These are phyloP conservation scores for Callionymus lyra DNA, from an alignment of 2,113 vertebrate genomes.

Conservation along the genomic window DNA sequence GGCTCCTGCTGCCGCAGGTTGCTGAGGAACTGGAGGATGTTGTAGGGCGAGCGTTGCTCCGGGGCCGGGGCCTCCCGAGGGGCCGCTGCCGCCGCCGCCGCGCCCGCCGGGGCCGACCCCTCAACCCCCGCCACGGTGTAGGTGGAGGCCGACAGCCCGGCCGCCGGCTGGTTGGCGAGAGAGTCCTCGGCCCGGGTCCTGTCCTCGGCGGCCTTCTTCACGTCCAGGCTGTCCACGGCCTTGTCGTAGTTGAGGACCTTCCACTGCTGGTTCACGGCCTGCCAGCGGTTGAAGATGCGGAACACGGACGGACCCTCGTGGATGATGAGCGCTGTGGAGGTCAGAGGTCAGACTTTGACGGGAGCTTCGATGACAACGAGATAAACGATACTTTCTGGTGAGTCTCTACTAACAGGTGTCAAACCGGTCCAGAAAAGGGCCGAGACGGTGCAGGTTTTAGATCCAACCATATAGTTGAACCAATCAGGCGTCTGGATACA, in stretches of 20 bases:
- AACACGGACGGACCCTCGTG: slow-evolving; percentile 96
- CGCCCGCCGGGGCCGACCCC: slow-evolving; percentile 31
- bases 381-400: slow-evolving; percentile 26
- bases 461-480: too few relatives aligned
- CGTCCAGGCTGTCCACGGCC: slow-evolving; percentile 83
- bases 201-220: slow-evolving; percentile 73
- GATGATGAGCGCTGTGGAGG: slow-evolving; percentile 84
- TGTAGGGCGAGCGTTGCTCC: slow-evolving; percentile 96
- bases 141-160: slow-evolving; percentile 62
- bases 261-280: slow-evolving; percentile 99
- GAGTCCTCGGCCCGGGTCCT: slow-evolving; percentile 70
- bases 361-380: slow-evolving; percentile 22
- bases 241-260: slow-evolving; percentile 98
- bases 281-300: slow-evolving; percentile 97
- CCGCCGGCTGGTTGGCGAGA: slow-evolving; percentile 60
- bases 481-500: too few relatives aligned
- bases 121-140: slow-evolving; percentile 69
- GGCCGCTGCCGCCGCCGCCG: slow-evolving; percentile 48
- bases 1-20: slow-evolving; percentile 87
- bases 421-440: too few relatives aligned
- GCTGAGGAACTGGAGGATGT: slow-evolving; percentile 93
- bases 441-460: too few relatives aligned
- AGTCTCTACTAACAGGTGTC: too few relatives aligned
- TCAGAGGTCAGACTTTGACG: slow-evolving; percentile 28
- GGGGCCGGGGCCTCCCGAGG: slow-evolving; percentile 76